Conservation (phyloP, 2,888 invertebrate species). For the Sarcophaga carnaria region DNA sequence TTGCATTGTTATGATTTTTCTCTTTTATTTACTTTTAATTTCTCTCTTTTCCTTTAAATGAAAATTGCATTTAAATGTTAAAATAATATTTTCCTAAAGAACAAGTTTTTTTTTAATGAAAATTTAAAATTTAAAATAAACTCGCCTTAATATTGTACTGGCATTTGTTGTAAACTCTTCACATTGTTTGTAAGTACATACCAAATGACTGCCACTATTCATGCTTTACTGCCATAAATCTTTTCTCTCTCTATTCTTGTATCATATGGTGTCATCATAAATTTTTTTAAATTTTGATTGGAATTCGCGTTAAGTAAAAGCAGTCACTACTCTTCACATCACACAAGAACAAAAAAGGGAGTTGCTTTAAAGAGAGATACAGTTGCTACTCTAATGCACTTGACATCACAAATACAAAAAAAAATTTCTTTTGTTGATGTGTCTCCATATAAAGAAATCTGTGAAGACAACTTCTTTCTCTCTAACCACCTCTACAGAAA, state of each 20-base stretch:
- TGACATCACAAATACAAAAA: constrained; percentile 60
- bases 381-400: constrained; percentile 65
- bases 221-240: constrained; percentile 34
- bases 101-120: background rate
- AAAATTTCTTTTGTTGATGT: background rate
- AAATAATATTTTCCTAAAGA: constrained; percentile 1
- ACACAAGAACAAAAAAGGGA: background rate
- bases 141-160: no score
- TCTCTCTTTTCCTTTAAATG: constrained; percentile 46
- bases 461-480: background rate
- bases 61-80: constrained; percentile 38
- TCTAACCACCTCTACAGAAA: background rate
- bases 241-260: constrained; percentile 13
- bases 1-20: background rate
- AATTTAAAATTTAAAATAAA: background rate
- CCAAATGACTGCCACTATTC: constrained; percentile 41
- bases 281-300: constrained; percentile 56
- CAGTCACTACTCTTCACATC: no score
- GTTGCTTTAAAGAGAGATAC: constrained; percentile 36
- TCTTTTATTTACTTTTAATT: constrained; percentile 57
- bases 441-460: background rate
- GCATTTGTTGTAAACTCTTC: no score
- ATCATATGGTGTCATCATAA: constrained; percentile 55
- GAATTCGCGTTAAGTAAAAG: constrained; percentile 1
- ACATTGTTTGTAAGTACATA: no score